Base-by-base conservation (phyloP, 2,888 invertebrate genomes). In the Megaustenia siamemsis region DNA sequence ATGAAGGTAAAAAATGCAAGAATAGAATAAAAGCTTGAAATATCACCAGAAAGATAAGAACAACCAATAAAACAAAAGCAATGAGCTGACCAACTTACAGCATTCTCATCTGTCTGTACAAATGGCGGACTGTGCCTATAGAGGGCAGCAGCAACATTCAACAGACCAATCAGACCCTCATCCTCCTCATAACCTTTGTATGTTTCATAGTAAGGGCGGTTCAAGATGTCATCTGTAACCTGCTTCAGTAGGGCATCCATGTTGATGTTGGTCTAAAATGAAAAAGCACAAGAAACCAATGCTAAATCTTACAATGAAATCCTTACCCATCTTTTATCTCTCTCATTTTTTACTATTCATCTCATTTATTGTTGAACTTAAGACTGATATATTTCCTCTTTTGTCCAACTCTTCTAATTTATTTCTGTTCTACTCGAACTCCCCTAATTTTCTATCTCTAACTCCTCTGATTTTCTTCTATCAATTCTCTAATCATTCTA, bases 111-210 rank as follows among this genome's bases (percentile, higher is more conserved):
- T n/a, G 81, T 38, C 12, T 71, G 45, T 32, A 80, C 81, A 93
- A 97, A 98, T 28, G 96, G 96, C 0, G 98, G 96, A 91, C 97
- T 97, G 92, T 98, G 98, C 92, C 98, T 98, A 90, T 98, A 95
- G 71, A 98, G 95, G 92, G 97, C 97, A n/a, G 97, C 97, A 92
- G 97, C 96, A 1, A 98, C 95, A 92, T 97, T 97, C 24, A 98
- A 95, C 66, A 98, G 95, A 0, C 98, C 98, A 84, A 97, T 97
- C 12, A 98, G 94, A 0, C 97, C 98, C 92, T 98, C 98, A 93
- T 98, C 98, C 88, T 98, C 97, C 4, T 96, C 95, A 82, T 97
- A 97, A 35, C 96, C 96, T 86, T 97, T 96, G 0, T 97, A 95
- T 12, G 96, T 96, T 94, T 98, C 98, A 75, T 97, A 95, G 91